Conservation (phyloP, 1,140 invertebrate species). For the Orius insidiosus region DNA sequence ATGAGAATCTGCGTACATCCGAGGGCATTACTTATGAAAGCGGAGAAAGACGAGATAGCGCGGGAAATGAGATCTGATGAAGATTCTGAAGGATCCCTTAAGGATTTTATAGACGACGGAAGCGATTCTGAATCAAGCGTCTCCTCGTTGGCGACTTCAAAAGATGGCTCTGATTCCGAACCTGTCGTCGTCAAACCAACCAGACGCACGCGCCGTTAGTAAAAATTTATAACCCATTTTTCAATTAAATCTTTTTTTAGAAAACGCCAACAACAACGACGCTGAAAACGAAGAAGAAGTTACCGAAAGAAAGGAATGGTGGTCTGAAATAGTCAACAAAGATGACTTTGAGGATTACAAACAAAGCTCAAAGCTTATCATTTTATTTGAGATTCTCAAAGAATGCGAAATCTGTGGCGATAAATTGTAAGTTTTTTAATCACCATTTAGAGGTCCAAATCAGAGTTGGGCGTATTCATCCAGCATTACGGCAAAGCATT, state of each 20-base stretch:
- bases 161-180: conserved; percentile 1
- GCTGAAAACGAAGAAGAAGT: conserved; percentile 19
- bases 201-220: neutral
- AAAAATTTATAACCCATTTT: neutral
- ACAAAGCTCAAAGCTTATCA: conserved; percentile 59
- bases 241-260: neutral
- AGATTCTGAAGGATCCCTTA: conserved; percentile 43
- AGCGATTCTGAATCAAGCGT: neutral
- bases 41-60: conserved; percentile 27
- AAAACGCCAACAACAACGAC: conserved; percentile 7
- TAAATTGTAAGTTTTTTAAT: conserved; percentile 67
- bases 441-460: too few relatives aligned
- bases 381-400: conserved; percentile 70
- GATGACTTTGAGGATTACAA: conserved; percentile 36
- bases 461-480: too few relatives aligned
- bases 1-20: conserved; percentile 92
- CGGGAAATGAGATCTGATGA: conserved; percentile 6
- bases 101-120: conserved; percentile 57
- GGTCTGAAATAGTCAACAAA: conserved; percentile 30
- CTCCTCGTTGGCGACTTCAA: neutral
- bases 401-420: conserved; percentile 79
- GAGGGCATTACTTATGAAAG: conserved; percentile 56
- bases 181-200: neutral
- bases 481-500: too few relatives aligned
- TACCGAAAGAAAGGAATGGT: conserved; percentile 27